Percentiles rank a stretch among this genome's conserved stretches.
Evolutionary conservation across 2,113 vertebrate genomes (phyloP).

Genomic region (Microtus richardsoni): DNA sequence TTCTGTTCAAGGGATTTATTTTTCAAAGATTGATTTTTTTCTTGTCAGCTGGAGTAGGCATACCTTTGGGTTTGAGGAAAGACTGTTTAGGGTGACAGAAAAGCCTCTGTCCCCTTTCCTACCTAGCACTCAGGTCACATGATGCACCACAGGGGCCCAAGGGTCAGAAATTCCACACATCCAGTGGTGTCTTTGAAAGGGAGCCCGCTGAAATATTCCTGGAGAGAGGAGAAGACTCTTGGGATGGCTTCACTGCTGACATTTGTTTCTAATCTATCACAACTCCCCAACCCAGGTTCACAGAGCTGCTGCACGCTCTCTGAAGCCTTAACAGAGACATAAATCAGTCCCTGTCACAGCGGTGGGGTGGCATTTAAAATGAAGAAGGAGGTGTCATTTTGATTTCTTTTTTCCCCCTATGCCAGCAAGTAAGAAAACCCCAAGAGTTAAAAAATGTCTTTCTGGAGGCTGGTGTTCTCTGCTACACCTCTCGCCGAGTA

Average conservation of each 20-base stretch:
- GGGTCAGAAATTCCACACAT: neutral
- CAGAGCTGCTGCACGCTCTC: conserved; percentile 60
- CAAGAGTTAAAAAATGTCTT: neutral
- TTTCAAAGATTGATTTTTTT: conserved; percentile 27
- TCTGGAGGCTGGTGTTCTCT: neutral
- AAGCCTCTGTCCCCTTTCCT: neutral
- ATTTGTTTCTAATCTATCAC: conserved; percentile 81
- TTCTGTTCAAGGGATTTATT: conserved; percentile 43
- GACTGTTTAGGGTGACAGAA: neutral
- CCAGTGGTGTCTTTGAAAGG: conserved; percentile 11
- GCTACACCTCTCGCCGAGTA: neutral
- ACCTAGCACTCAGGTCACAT: neutral
- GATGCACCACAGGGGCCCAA: neutral
- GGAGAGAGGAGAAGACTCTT: conserved; percentile 65
- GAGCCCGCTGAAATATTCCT: conserved; percentile 40
- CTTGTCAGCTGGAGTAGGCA: neutral
- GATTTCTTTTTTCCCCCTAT: conserved; percentile 71
- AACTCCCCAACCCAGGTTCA: conserved; percentile 70
- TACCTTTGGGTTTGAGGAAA: neutral
- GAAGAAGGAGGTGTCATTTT: conserved; percentile 47
- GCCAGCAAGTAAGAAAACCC: conserved; percentile 77
- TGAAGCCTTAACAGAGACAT: conserved; percentile 20
- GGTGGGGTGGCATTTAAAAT: conserved; percentile 67
- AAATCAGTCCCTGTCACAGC: conserved; percentile 58
- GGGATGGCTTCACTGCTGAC: conserved; percentile 67